Conservation (phyloP, 2,113 vertebrate genomes). For the Sinocyclocheilus maitianheensis region DNA sequence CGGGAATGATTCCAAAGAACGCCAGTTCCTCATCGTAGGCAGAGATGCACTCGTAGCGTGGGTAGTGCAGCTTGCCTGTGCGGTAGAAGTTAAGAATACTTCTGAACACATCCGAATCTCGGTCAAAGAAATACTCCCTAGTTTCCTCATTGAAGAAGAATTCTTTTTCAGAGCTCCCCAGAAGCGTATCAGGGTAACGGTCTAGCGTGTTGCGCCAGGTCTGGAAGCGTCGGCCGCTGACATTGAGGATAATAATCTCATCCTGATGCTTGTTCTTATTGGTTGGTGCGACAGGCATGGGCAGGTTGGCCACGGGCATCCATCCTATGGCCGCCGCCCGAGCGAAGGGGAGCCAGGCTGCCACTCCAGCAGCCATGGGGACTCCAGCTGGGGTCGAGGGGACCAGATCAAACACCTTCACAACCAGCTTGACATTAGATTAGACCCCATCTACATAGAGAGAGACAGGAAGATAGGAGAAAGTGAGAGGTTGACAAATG, state of each 20-base stretch:
- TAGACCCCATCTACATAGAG: slow-evolving; percentile 77
- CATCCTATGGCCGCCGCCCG: slow-evolving; percentile 97
- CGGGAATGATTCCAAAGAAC: slow-evolving; percentile 97
- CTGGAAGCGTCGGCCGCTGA: slow-evolving; percentile 94
- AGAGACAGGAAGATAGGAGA: neutral
- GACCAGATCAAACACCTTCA: slow-evolving; percentile 69
- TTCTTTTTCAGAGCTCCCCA: slow-evolving; percentile 97
- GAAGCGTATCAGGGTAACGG: slow-evolving; percentile 94
- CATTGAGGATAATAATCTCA: slow-evolving; percentile 92
- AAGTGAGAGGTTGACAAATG: slow-evolving; percentile 11
- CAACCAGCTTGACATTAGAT: slow-evolving; percentile 79
- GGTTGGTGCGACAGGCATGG: slow-evolving; percentile 91
- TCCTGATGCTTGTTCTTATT: slow-evolving; percentile 93
- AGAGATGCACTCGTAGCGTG: slow-evolving; percentile 94
- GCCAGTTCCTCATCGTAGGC: slow-evolving; percentile 96
- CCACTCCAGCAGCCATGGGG: slow-evolving; percentile 95
- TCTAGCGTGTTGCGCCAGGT: slow-evolving; percentile 98
- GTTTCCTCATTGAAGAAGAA: slow-evolving; percentile 99
- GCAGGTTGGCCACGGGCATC: slow-evolving; percentile 99
- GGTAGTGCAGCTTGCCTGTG: slow-evolving; percentile 97
- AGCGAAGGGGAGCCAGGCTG: slow-evolving; percentile 98
- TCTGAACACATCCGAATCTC: slow-evolving; percentile 94
- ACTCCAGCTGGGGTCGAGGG: slow-evolving; percentile 72
- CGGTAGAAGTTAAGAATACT: slow-evolving; percentile 97
- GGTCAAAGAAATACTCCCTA: slow-evolving; percentile 98